phyloP scores from a whole-genome alignment of 2,113 vertebrate species.

The Carollia perspicillata region DNA sequence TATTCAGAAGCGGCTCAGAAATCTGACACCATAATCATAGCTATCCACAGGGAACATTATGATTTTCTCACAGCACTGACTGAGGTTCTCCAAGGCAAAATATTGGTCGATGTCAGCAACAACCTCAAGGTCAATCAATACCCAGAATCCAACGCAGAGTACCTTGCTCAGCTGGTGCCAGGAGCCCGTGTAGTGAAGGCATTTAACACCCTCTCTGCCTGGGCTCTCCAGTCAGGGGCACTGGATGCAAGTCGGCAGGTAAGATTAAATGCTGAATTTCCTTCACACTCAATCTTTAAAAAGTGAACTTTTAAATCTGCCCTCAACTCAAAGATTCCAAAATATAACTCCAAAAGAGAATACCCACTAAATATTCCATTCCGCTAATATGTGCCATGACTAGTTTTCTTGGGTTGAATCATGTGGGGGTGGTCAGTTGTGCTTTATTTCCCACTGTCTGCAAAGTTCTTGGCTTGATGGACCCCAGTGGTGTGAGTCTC shows the following conservation, averaged over 20 bases:
- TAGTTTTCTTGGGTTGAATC: neutral
- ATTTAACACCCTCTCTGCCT: constrained; percentile 96
- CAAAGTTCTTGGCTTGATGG: too few relatives aligned
- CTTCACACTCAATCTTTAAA: neutral
- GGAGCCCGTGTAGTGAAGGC: constrained; percentile 90
- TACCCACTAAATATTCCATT: neutral
- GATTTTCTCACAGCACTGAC: constrained; percentile 82
- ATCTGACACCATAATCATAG: constrained; percentile 85
- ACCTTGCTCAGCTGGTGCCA: constrained; percentile 88
- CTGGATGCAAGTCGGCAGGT: constrained; percentile 95
- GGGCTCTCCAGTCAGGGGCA: constrained; percentile 92
- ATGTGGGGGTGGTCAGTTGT: too few relatives aligned
- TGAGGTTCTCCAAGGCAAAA: constrained; percentile 86
- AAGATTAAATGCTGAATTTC: constrained; percentile 51
- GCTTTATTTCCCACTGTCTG: too few relatives aligned
- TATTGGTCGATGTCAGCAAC: constrained; percentile 96
- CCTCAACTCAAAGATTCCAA: neutral
- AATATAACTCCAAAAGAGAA: constrained; percentile 29
- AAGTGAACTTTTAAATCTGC: neutral
- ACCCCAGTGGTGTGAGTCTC: too few relatives aligned
- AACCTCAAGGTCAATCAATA: constrained; percentile 91
- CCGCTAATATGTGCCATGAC: neutral
- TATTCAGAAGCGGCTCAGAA: constrained; percentile 84
- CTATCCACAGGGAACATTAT: constrained; percentile 90
- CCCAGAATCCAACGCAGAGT: constrained; percentile 92